These are phyloP conservation scores for Paradoxurus hermaphroditus DNA, from an alignment of 2,113 vertebrate species.

Conservation along the genomic window DNA sequence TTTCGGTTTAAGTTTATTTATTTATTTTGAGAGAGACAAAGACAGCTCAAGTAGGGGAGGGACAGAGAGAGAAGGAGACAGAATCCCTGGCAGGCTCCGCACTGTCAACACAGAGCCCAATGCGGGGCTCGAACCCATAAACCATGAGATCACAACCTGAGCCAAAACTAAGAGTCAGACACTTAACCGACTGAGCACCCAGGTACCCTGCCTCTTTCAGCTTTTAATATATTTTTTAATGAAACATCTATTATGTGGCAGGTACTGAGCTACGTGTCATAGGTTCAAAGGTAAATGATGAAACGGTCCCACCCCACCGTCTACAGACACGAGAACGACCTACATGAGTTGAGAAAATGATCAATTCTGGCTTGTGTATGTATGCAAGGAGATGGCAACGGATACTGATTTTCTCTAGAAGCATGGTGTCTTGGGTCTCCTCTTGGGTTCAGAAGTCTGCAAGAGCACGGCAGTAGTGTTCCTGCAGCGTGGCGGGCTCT, in stretches of 20 bases:
- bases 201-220: background rate
- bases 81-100: background rate
- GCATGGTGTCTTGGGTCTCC: background rate
- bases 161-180: background rate
- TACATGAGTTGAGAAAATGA: background rate
- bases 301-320: background rate
- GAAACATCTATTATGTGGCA: background rate
- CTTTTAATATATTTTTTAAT: background rate
- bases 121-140: accelerated
- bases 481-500: accelerated
- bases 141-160: background rate
- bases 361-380: background rate
- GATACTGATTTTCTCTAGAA: background rate
- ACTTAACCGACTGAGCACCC: background rate
- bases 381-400: background rate
- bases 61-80: background rate
- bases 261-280: background rate
- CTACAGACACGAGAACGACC: background rate
- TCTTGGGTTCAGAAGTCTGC: background rate
- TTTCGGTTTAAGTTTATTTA: background rate
- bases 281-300: background rate
- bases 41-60: background rate
- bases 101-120: background rate
- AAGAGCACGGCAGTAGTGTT: background rate
- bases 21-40: background rate